These are phyloP conservation scores for Notarius lentiginosus DNA, from an alignment of 2,113 vertebrate genomes.

Conservation along the genomic window DNA sequence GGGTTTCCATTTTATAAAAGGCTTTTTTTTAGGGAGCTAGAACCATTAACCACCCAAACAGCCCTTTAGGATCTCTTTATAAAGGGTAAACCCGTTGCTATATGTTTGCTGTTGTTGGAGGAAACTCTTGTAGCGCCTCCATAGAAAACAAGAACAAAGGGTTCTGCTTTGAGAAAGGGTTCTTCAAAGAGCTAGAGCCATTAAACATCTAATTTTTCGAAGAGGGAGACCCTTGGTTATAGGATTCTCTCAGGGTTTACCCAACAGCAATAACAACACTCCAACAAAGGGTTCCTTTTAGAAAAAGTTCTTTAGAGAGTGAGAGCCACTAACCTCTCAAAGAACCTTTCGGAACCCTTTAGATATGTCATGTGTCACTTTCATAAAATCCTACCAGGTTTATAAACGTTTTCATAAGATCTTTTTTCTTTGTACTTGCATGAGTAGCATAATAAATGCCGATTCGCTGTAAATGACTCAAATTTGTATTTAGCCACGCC, in stretches of 20 bases:
- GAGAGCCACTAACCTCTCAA: background rate
- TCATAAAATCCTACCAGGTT: background rate
- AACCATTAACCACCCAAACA: too few relatives aligned
- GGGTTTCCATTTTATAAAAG: too few relatives aligned
- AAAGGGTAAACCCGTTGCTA: too few relatives aligned
- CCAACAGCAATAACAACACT: too few relatives aligned
- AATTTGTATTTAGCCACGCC: background rate
- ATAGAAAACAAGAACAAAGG: too few relatives aligned
- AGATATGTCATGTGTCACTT: background rate
- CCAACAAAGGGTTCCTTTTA: background rate
- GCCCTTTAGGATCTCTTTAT: too few relatives aligned
- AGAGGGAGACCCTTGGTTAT: background rate
- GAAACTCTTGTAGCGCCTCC: too few relatives aligned
- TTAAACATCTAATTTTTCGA: too few relatives aligned
- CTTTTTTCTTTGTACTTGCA: background rate
- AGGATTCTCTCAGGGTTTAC: background rate
- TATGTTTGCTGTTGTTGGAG: too few relatives aligned
- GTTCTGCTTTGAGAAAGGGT: too few relatives aligned
- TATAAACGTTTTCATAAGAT: background rate
- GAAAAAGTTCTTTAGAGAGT: background rate
- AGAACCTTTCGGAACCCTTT: background rate
- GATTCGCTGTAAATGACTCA: background rate
- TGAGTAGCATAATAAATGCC: background rate
- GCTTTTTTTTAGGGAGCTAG: too few relatives aligned
- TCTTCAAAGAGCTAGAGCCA: too few relatives aligned